Conservation (phyloP, 2,113 vertebrate genomes). For the Eclectus roratus region DNA sequence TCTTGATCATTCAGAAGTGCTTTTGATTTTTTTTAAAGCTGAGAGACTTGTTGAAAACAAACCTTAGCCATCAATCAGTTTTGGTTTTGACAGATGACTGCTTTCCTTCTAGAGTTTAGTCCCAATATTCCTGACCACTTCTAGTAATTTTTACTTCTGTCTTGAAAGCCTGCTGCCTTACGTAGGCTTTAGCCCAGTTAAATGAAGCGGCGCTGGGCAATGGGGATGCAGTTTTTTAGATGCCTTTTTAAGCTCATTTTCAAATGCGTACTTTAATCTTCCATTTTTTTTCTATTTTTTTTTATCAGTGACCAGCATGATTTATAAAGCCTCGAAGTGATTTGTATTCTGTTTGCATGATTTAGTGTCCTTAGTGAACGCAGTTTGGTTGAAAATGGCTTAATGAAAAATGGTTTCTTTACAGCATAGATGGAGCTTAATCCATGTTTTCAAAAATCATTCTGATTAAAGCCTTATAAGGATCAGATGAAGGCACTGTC, state of each 20-base stretch:
- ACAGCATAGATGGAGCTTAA: conserved; percentile 31
- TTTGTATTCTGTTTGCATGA: conserved; percentile 47
- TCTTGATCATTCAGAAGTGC: neutral
- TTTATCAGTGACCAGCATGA: neutral
- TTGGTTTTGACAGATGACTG: neutral
- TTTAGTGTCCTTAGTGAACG: conserved; percentile 9
- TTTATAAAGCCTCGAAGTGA: conserved; percentile 25
- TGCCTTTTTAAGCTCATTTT: neutral
- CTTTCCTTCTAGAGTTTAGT: neutral
- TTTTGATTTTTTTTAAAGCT: neutral
- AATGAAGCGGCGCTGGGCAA: neutral
- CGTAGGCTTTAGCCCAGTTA: neutral
- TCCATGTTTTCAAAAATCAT: conserved; percentile 46
- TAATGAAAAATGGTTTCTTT: conserved; percentile 56
- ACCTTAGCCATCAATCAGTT: neutral
- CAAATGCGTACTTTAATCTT: neutral
- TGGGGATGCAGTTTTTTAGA: neutral
- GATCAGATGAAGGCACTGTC: neutral
- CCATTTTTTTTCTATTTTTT: neutral
- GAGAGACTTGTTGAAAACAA: neutral
- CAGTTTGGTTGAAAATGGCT: conserved; percentile 41
- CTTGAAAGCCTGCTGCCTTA: neutral
- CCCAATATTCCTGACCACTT: neutral
- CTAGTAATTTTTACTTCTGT: neutral
- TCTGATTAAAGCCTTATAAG: conserved; percentile 58